A percentile compares a stretch with the other conserved stretches of the same genome.
These are phyloP conservation scores for Caenorhabditis sinica DNA, from an alignment of 2,888 invertebrate species.

Conservation along the genomic window DNA sequence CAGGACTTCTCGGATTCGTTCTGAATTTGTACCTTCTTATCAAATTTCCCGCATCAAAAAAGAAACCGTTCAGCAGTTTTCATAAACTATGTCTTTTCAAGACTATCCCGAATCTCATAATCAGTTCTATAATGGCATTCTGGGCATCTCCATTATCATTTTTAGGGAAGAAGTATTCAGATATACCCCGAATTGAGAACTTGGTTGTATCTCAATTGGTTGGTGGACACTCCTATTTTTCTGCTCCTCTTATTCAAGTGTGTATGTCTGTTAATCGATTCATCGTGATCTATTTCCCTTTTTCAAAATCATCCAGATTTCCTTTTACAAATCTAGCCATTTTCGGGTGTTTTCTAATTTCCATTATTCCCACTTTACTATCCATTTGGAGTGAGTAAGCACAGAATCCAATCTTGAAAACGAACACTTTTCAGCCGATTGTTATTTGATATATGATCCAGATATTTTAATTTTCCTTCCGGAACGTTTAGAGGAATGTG, in stretches of 20 bases:
- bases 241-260: slow-evolving; percentile 25
- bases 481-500: slow-evolving; percentile 20
- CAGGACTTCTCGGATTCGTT: slow-evolving; percentile 12
- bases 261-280: slow-evolving; percentile 42
- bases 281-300: slow-evolving; percentile 27
- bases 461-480: background rate
- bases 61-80: slow-evolving; percentile 34
- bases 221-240: slow-evolving; percentile 21
- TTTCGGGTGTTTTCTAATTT: background rate
- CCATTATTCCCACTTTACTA: slow-evolving; percentile 5
- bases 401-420: background rate
- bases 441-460: slow-evolving; percentile 35
- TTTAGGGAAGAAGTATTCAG: background rate
- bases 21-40: slow-evolving; percentile 8
- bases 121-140: slow-evolving; percentile 17
- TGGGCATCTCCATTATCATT: slow-evolving; percentile 19
- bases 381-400: background rate
- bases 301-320: background rate
- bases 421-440: slow-evolving; percentile 27
- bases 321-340: background rate
- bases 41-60: background rate
- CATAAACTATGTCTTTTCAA: slow-evolving; percentile 42
- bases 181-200: slow-evolving; percentile 19
- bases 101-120: slow-evolving; percentile 32
- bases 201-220: slow-evolving; percentile 15